These are phyloP conservation scores for Theretra japonica DNA, from an alignment of 2,888 invertebrate genomes.

Conservation along the genomic window DNA sequence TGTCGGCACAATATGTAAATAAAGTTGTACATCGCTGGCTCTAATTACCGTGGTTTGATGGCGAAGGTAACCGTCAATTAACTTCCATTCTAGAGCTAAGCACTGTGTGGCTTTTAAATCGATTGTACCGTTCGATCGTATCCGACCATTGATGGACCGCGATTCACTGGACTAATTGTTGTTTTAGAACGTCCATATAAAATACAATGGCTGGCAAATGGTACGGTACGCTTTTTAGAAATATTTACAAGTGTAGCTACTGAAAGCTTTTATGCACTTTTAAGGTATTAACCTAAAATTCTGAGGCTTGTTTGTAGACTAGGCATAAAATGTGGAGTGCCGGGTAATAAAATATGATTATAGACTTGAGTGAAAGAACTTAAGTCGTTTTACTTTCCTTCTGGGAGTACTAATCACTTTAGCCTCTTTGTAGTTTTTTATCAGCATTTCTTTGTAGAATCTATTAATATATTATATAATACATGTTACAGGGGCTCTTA, in stretches of 20 bases:
- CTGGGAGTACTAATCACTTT: not conserved
- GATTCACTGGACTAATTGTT: slow-evolving; percentile 43
- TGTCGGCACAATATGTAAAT: slow-evolving; percentile 1
- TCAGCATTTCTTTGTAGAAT: not conserved
- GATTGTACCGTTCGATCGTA: slow-evolving; percentile 48
- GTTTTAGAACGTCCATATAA: slow-evolving; percentile 16
- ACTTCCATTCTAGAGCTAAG: slow-evolving; percentile 48
- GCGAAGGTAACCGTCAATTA: slow-evolving; percentile 49
- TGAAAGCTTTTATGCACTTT: slow-evolving; percentile 26
- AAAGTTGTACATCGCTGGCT: slow-evolving; percentile 11
- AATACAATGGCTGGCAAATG: slow-evolving; percentile 22
- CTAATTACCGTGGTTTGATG: slow-evolving; percentile 40
- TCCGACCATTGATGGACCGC: slow-evolving; percentile 42
- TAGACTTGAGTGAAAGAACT: not conserved
- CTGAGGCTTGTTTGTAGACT: slow-evolving; percentile 9
- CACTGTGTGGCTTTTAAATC: slow-evolving; percentile 49
- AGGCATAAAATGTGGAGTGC: slow-evolving; percentile 9
- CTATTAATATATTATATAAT: too few relatives aligned
- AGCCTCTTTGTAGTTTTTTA: not conserved
- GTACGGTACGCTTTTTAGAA: slow-evolving; percentile 25
- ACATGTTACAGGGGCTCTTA: not conserved
- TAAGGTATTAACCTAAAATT: slow-evolving; percentile 22
- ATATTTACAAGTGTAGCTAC: not conserved
- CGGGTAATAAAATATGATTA: not conserved
- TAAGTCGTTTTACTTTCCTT: slow-evolving; percentile 10